Conservation (phyloP, 2,113 vertebrate species). For the Australoheros scitulus region DNA sequence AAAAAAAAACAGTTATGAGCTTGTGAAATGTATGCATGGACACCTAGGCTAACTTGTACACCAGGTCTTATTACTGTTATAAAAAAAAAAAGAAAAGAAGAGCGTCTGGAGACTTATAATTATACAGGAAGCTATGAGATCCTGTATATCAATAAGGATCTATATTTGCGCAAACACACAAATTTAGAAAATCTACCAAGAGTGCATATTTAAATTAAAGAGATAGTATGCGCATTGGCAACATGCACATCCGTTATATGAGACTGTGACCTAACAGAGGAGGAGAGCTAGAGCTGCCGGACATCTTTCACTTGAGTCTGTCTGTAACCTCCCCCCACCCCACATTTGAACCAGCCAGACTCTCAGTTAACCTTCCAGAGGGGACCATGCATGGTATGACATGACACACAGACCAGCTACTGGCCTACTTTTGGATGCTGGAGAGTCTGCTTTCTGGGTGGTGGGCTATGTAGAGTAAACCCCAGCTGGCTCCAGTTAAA, state of each 20-base stretch:
- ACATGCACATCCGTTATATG: slow-evolving; percentile 5
- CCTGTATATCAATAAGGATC: no score
- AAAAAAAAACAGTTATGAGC: background rate
- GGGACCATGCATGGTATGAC: slow-evolving; percentile 32
- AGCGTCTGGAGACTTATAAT: background rate
- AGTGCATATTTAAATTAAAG: background rate
- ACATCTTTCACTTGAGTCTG: slow-evolving; percentile 45
- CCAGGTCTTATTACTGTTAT: background rate
- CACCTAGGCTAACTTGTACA: background rate
- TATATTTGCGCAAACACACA: no score
- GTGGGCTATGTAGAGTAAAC: background rate
- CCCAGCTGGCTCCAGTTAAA: background rate
- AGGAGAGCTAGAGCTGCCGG: slow-evolving; percentile 31
- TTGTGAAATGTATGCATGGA: background rate
- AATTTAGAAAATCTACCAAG: background rate
- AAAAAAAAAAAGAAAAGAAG: no score
- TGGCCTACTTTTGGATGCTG: slow-evolving; percentile 61
- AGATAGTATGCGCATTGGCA: background rate
- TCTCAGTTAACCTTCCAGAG: slow-evolving; percentile 45
- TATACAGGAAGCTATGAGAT: background rate
- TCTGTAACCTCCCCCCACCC: slow-evolving; percentile 59
- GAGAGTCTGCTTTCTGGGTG: slow-evolving; percentile 15
- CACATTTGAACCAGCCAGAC: slow-evolving; percentile 37
- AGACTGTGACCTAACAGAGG: slow-evolving; percentile 52
- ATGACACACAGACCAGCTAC: slow-evolving; percentile 52